phyloP scores from a whole-genome alignment of 2,113 vertebrate genomes.

The Melanerpes formicivorus region DNA sequence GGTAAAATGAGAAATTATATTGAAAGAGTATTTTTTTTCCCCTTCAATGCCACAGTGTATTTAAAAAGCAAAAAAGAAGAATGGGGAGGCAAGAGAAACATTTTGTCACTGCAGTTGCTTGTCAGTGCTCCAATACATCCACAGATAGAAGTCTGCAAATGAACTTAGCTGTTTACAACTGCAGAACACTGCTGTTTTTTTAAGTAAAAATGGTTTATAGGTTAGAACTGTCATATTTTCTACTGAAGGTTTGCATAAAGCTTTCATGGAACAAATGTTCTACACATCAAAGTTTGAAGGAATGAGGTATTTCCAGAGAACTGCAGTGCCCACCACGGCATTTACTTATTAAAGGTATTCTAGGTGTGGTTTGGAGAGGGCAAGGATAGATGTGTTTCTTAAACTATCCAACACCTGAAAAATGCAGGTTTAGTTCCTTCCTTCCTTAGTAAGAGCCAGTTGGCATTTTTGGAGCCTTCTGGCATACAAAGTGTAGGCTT shows the following conservation, averaged over 20 bases:
- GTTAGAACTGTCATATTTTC: accelerated
- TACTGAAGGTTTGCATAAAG: not conserved
- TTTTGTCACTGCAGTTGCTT: not conserved
- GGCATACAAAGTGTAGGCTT: not conserved
- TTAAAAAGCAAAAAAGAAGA: not conserved
- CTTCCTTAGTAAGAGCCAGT: not conserved
- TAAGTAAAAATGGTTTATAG: not conserved
- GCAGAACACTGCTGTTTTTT: not conserved
- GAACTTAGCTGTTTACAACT: not conserved
- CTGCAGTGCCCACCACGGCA: accelerated
- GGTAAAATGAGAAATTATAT: not conserved
- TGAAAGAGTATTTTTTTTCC: not conserved
- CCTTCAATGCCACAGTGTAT: not conserved
- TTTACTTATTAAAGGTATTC: not conserved
- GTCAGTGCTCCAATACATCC: not conserved
- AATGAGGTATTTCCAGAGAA: not conserved
- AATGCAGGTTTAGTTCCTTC: not conserved
- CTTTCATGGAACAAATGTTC: not conserved
- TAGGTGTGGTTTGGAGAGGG: not conserved
- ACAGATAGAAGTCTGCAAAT: not conserved
- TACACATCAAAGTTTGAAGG: not conserved
- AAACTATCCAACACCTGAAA: not conserved
- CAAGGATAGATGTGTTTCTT: not conserved
- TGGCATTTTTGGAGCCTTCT: not conserved
- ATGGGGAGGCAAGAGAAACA: accelerated